These are phyloP conservation scores for Aplidium turbinatum DNA, from an alignment of 23 tunicate genomes.

Conservation along the genomic window DNA sequence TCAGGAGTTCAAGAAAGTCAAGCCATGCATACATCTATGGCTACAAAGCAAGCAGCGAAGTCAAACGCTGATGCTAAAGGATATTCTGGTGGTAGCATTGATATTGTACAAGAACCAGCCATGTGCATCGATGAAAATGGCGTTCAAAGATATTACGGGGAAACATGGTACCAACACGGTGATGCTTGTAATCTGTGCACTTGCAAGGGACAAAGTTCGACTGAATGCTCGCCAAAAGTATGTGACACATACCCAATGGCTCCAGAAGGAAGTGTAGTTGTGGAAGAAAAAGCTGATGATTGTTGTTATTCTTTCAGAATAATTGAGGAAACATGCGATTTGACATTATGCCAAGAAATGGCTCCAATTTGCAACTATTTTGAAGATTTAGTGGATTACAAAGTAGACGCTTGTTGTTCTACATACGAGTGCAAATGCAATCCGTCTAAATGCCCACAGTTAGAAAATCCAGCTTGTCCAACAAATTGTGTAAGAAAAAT, in stretches of 20 bases:
- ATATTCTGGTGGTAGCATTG: neutral
- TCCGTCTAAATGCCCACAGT: slow-evolving; percentile 62
- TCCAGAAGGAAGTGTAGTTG: slow-evolving; percentile 64
- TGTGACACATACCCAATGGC: slow-evolving; percentile 64
- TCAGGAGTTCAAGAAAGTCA: neutral
- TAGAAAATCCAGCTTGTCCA: slow-evolving; percentile 67
- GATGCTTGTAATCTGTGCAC: slow-evolving; percentile 76
- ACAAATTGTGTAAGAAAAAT: slow-evolving; percentile 31
- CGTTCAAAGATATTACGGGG: slow-evolving; percentile 68
- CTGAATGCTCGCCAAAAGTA: slow-evolving; percentile 32
- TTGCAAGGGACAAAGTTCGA: slow-evolving; percentile 24
- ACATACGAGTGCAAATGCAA: slow-evolving; percentile 84
- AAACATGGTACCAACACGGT: slow-evolving; percentile 85
- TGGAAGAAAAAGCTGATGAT: slow-evolving; percentile 87
- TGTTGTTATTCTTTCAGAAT: slow-evolving; percentile 71
- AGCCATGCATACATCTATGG: neutral
- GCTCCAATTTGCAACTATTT: slow-evolving; percentile 52
- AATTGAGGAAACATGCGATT: slow-evolving; percentile 57
- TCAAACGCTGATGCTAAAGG: slow-evolving; percentile 20
- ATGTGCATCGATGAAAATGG: slow-evolving; percentile 81
- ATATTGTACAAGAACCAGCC: slow-evolving; percentile 32
- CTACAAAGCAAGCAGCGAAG: slow-evolving; percentile 4
- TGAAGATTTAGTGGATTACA: slow-evolving; percentile 68
- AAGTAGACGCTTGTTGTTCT: slow-evolving; percentile 69
- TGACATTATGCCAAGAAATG: slow-evolving; percentile 42